Evolutionary conservation across 2,888 invertebrate species (phyloP).

Genomic region (Branchipolynoe longqiensis): DNA sequence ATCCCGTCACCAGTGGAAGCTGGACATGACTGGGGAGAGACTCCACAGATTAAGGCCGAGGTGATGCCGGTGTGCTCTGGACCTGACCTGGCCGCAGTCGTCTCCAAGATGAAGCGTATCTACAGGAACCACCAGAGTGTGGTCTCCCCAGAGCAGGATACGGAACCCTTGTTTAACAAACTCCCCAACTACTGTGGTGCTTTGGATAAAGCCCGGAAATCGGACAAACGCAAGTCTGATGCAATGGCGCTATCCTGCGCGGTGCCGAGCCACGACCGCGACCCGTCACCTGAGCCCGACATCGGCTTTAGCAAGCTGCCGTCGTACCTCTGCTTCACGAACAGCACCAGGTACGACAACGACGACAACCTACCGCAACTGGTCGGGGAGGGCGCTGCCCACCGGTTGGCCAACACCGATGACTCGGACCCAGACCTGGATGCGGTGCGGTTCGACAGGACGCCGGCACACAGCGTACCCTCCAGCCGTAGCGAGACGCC

Average conservation of each 20-base stretch:
- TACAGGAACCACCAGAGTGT: constrained; percentile 12
- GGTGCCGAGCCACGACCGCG: constrained; percentile 68
- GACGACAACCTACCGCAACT: not conserved
- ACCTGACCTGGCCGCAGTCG: too few relatives aligned
- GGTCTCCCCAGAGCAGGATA: not conserved
- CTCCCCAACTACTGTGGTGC: constrained; percentile 78
- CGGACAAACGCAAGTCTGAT: constrained; percentile 60
- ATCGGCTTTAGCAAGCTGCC: constrained; percentile 73
- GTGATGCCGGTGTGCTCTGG: too few relatives aligned
- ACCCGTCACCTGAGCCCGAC: constrained; percentile 69
- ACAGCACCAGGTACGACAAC: constrained; percentile 78
- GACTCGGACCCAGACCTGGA: not conserved
- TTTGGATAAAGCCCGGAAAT: constrained; percentile 73
- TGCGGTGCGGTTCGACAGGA: not conserved
- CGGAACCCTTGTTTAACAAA: constrained; percentile 72
- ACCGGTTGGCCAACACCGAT: not conserved
- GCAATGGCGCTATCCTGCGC: not conserved
- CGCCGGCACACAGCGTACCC: not conserved
- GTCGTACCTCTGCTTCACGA: constrained; percentile 79
- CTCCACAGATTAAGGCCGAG: too few relatives aligned
- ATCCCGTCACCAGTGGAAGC: too few relatives aligned
- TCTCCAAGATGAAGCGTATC: not conserved
- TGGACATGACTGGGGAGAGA: too few relatives aligned
- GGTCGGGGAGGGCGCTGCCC: not conserved
- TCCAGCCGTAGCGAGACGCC: constrained; percentile 56